Evolutionary conservation across 2,113 vertebrate genomes (phyloP), one percentile per base, ranked within the genome.

Genomic region (Mustela lutreola): DNA sequence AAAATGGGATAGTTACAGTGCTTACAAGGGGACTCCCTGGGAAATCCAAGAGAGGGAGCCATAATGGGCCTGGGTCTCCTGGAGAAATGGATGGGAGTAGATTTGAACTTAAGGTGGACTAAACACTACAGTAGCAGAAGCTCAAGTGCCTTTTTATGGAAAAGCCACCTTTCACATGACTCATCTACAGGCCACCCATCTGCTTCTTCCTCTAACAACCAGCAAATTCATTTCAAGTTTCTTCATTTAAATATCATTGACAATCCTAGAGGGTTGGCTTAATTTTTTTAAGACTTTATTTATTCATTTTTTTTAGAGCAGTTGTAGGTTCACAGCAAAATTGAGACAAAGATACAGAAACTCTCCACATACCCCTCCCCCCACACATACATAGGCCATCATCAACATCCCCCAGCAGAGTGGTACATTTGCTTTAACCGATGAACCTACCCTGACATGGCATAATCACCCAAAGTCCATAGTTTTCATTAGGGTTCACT

Each of bases 161-260:
- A 31, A 78, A 88, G 48, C 95, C 53, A 53, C 73, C 39, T 53
- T 97, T 45, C 65, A n/a, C 21, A 18, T 97, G 87, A 97, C 60
- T 98, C 94, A 98, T 67, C 33, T 24, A 5, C 22, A 58, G 56
- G 62, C 67, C 67, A 19, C 60, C 83, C 75, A 85, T 58, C 92
- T 80, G 56, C 79, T 88, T 67, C 84, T 58, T 95, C 65, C 92
- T 78, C 91, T 78, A 31, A 93, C 80, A 83, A 50, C 31, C 22
- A 92, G 50, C 75, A 93, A 67, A 89, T 97, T 96, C 89, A 79
- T 85, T 86, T 79, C 95, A 93, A 89, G 53, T 90, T 75, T 36
- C 67, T 80, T 83, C 91, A 76, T 88, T 83, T 80, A 94, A 93
- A 92, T 78, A 53, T 39, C 90, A 94, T 3, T n/a, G 71, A 96